These are phyloP conservation scores for Zhengitettix transpicula DNA, from an alignment of 2,888 invertebrate genomes.

Conservation along the genomic window DNA sequence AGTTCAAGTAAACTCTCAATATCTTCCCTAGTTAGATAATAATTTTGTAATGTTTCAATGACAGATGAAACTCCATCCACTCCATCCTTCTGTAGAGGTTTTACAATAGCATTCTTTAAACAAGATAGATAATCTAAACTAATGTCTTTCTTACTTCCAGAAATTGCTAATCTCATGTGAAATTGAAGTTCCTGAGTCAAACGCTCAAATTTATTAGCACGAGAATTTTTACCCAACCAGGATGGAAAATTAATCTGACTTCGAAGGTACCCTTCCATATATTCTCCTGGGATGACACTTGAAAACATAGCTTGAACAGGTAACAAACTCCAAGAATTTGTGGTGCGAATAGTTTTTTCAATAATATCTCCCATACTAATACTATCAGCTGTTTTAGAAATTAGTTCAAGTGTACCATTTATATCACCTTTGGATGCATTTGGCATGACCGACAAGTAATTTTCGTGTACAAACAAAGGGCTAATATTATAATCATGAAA, in stretches of 20 bases:
- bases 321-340: constrained; percentile 70
- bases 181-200: constrained; percentile 67
- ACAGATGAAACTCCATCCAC: constrained; percentile 54
- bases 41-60: constrained; percentile 59
- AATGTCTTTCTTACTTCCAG: constrained; percentile 65
- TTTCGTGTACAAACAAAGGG: constrained; percentile 96
- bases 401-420: constrained; percentile 41
- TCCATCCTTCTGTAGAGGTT: constrained; percentile 55
- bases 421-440: constrained; percentile 39
- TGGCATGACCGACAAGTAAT: constrained; percentile 73
- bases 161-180: constrained; percentile 69
- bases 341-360: constrained; percentile 62
- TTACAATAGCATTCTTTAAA: constrained; percentile 55
- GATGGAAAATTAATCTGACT: constrained; percentile 78
- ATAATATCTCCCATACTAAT: constrained; percentile 75
- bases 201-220: constrained; percentile 59
- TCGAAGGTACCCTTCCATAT: constrained; percentile 61
- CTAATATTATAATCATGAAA: constrained; percentile 93
- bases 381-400: constrained; percentile 70
- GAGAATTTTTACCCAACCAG: constrained; percentile 95
- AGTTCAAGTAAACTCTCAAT: constrained; percentile 77
- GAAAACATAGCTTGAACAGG: constrained; percentile 78
- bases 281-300: constrained; percentile 77
- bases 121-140: constrained; percentile 77
- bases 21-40: constrained; percentile 81